Evolutionary conservation across 1,140 invertebrate genomes (phyloP).

Genomic region (Homarus americanus): DNA sequence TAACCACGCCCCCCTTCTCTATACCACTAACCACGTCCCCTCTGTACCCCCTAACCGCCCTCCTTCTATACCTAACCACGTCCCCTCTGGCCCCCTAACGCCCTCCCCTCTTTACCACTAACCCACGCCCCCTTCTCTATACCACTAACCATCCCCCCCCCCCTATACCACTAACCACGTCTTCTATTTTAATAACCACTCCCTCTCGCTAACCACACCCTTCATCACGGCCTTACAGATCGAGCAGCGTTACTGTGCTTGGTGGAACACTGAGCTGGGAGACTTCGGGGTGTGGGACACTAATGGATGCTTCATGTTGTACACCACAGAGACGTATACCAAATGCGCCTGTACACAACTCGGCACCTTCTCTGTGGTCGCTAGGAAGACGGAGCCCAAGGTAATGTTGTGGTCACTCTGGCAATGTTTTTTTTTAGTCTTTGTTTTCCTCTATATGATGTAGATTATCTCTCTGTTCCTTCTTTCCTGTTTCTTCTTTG

Average conservation of each 20-base stretch:
- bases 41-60: not conserved
- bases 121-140: not conserved
- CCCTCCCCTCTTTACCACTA: not conserved
- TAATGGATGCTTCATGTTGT: slow-evolving; percentile 71
- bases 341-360: slow-evolving; percentile 75
- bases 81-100: not conserved
- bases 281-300: slow-evolving; percentile 75
- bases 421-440: too few species aligned
- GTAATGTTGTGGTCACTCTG: too few species aligned
- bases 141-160: not conserved
- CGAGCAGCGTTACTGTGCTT: slow-evolving; percentile 71
- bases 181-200: not conserved
- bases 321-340: slow-evolving; percentile 71
- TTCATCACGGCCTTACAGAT: slow-evolving; percentile 57
- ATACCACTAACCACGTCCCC: too few species aligned
- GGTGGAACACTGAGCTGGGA: slow-evolving; percentile 70
- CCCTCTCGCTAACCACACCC: not conserved
- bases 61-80: not conserved
- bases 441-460: too few species aligned
- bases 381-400: slow-evolving; percentile 58
- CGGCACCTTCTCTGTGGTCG: slow-evolving; percentile 75
- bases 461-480: too few species aligned
- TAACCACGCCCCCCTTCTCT: too few species aligned
- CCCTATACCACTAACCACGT: not conserved
- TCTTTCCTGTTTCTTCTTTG: too few species aligned